A percentile compares a stretch with the other conserved stretches of the same genome.
Conservation (phyloP, 2,888 invertebrate species). For the Tyria jacobaeae region DNA sequence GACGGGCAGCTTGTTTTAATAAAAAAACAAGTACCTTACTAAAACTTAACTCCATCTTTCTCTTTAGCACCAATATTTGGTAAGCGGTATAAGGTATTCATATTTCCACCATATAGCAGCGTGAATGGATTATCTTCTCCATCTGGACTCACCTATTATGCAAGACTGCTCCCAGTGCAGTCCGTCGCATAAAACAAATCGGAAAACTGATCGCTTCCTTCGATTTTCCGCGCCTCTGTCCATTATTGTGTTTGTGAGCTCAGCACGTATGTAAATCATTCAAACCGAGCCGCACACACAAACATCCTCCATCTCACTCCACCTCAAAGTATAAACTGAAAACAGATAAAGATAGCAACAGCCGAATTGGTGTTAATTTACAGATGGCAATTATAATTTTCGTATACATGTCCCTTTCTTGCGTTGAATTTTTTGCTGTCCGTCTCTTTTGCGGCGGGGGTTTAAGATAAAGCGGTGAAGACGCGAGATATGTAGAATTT, state of each 20-base stretch:
- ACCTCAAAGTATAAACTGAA: conserved; percentile 46
- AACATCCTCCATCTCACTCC: conserved; percentile 64
- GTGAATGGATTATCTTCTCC: conserved; percentile 52
- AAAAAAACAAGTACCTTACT: too few relatives aligned
- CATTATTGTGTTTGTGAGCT: conserved; percentile 82
- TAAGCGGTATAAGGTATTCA: conserved; percentile 51
- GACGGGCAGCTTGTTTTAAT: too few relatives aligned
- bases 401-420: conserved; percentile 79
- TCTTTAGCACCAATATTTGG: conserved; percentile 28
- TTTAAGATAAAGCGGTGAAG: conserved; percentile 79
- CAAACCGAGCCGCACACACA: conserved; percentile 66
- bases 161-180: conserved; percentile 56
- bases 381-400: conserved; percentile 86
- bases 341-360: conserved; percentile 61
- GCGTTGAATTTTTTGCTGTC: conserved; percentile 73
- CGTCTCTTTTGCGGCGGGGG: conserved; percentile 72
- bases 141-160: conserved; percentile 65
- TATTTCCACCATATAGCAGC: conserved; percentile 47
- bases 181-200: conserved; percentile 67
- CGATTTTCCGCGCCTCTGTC: conserved; percentile 80
- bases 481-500: conserved; percentile 86
- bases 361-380: conserved; percentile 85
- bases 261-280: conserved; percentile 80
- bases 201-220: conserved; percentile 79
- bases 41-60: not conserved